A percentile compares a stretch with the other conserved stretches of the same genome.
phyloP scores from a whole-genome alignment of 2,888 invertebrate species.

The Drosophila incognita region DNA sequence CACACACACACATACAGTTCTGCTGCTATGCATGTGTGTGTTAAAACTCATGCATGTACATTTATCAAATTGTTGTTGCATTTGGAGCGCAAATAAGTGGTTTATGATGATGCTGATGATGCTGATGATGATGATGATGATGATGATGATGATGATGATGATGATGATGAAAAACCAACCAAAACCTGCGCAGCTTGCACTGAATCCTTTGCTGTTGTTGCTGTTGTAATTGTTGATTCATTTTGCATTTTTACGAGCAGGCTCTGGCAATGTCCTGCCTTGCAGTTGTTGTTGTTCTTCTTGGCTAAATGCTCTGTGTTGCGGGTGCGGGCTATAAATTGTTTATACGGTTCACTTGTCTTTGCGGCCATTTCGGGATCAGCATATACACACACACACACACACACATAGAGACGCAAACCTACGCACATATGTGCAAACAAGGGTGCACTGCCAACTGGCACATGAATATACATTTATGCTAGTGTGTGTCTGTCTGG shows the following conservation, averaged over 20 bases:
- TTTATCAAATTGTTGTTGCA: slow-evolving; percentile 76
- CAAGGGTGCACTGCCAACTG: slow-evolving; percentile 33
- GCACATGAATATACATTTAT: slow-evolving; percentile 11
- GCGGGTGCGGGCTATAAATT: slow-evolving; percentile 71
- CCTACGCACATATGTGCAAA: slow-evolving; percentile 5
- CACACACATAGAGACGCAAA: slow-evolving; percentile 11
- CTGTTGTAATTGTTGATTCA: slow-evolving; percentile 48
- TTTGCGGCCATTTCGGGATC: slow-evolving; percentile 79
- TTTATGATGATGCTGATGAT: slow-evolving; percentile 70
- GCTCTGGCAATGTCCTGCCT: slow-evolving; percentile 51
- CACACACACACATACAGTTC: background rate
- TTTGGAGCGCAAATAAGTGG: slow-evolving; percentile 80
- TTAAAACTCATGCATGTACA: slow-evolving; percentile 48
- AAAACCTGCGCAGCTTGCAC: slow-evolving; percentile 29
- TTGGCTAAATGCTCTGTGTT: slow-evolving; percentile 52
- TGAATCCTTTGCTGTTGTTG: slow-evolving; percentile 5
- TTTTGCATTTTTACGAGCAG: slow-evolving; percentile 75
- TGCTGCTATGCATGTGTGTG: slow-evolving; percentile 8
- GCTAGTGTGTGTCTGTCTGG: slow-evolving; percentile 8
- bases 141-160: background rate
- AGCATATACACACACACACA: slow-evolving; percentile 31
- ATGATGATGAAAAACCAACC: background rate
- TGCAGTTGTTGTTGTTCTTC: slow-evolving; percentile 24
- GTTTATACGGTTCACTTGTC: slow-evolving; percentile 78
- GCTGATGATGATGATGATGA: background rate